Conservation (phyloP, 2,797 vertebrate species). For the Coranthus polyacanthus region DNA sequence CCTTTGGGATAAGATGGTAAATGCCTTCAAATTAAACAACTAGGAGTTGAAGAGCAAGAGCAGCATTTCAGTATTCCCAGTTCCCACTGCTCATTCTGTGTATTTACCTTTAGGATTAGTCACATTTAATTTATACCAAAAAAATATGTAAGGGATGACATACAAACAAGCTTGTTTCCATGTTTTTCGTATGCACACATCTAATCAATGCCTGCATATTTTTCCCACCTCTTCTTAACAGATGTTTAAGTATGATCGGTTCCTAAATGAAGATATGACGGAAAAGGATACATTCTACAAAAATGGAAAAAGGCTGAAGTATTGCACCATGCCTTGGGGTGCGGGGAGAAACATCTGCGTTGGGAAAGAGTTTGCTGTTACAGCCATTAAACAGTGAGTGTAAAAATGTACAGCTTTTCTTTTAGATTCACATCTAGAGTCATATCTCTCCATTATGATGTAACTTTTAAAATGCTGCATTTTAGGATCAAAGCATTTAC, state of each 20-base stretch:
- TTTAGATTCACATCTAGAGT: not conserved
- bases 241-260: slow-evolving; percentile 91
- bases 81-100: slow-evolving; percentile 24
- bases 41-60: slow-evolving; percentile 7
- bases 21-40: slow-evolving; percentile 48
- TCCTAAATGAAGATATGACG: slow-evolving; percentile 85
- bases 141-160: not conserved
- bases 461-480: slow-evolving; percentile 22
- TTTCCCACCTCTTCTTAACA: slow-evolving; percentile 40
- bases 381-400: slow-evolving; percentile 89
- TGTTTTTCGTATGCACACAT: slow-evolving; percentile 4
- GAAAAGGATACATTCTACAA: slow-evolving; percentile 89
- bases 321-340: slow-evolving; percentile 93
- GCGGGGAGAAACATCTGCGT: slow-evolving; percentile 89
- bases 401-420: not conserved
- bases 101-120: slow-evolving; percentile 13
- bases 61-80: slow-evolving; percentile 2
- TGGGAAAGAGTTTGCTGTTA: slow-evolving; percentile 88
- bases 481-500: slow-evolving; percentile 54
- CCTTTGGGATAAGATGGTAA: slow-evolving; percentile 48
- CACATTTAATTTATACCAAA: slow-evolving; percentile 10
- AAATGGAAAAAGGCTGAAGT: slow-evolving; percentile 83
- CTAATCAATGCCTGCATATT: not conserved
- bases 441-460: slow-evolving; percentile 17
- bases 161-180: not conserved